Evolutionary conservation across 2,113 vertebrate species (phyloP), one percentile per base, ranked within the genome.

Genomic region (Trematomus loennbergii): DNA sequence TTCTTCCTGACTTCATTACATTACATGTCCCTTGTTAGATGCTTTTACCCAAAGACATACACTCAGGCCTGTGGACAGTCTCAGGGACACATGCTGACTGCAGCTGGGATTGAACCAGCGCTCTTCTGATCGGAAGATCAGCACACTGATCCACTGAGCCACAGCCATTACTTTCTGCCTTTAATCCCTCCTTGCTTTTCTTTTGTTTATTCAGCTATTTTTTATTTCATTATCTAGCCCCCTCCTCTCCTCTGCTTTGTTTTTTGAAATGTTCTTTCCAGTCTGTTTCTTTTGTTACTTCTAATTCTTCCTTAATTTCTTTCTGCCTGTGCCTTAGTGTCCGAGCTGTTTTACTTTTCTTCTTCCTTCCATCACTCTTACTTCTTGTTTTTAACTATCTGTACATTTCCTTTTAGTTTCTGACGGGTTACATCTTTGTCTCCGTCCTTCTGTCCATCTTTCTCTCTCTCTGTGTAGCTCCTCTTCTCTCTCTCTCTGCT

Each of bases 401-500:
- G 49, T 18, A 17, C 8, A 6, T 17, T 22, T 75, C 29, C 29
- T 29, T 66, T 53, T 22, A 15, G 1, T 40, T 72, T 71, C 43
- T 2, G 12, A 58, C 16, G 12, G 12, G 29, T 69, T n/a, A 3
- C 18, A 11, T 48, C 60, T 73, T 25, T 15, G 29, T 74, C 33
- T 69, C 33, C n/a, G 73, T 36, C 40, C n/a, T 57, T 3, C 0
- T 70, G 36, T 40, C 36, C 36, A 40, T 69, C n/a, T 3, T 40
- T 10, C 36, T 53, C 4, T 53, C 20, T 20, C 54, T 70, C 12
- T 7, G 71, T 69, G 33, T 36, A 36, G 33, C 48, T 43, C 29
- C 46, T 74, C 60, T 61, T 17, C 57, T 12, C 61, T 79, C 76
- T 79, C 76, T 72, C 46, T 46, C 9, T 11, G 4, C 48, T 73